Percentiles rank a stretch among this genome's conserved stretches.
These are phyloP conservation scores for Danaus chrysippus DNA, from an alignment of 2,888 invertebrate species.

Conservation along the genomic window DNA sequence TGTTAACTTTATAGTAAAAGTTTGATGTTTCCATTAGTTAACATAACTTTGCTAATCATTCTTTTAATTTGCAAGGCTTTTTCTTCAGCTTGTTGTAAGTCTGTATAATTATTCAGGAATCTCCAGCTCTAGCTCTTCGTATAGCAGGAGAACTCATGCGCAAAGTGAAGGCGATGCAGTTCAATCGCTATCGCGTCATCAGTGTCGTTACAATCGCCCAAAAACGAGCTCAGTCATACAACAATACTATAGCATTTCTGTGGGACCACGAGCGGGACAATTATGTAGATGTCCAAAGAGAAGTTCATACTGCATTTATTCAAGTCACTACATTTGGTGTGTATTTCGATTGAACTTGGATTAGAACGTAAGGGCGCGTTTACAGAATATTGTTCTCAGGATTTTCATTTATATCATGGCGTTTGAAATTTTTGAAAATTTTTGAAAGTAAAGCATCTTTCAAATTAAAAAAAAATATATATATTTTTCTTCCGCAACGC, in stretches of 20 bases:
- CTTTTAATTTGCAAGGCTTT: no score
- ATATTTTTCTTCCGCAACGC: no score
- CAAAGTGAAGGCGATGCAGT: conserved; percentile 47
- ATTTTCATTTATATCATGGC: no score
- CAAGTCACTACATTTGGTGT: conserved; percentile 63
- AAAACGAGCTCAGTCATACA: conserved; percentile 61
- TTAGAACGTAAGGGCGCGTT: not conserved
- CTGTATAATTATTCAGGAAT: conserved; percentile 31
- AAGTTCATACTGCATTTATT: conserved; percentile 48
- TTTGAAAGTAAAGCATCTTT: no score
- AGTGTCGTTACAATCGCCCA: conserved; percentile 58
- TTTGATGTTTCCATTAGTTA: not conserved
- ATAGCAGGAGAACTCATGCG: conserved; percentile 58
- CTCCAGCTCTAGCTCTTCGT: conserved; percentile 45
- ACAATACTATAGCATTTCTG: conserved; percentile 60
- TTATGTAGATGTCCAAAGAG: conserved; percentile 47
- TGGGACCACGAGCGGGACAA: conserved; percentile 63
- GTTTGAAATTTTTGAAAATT: no score
- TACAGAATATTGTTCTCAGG: not conserved
- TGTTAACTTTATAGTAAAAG: not conserved
- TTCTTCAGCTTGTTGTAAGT: no score
- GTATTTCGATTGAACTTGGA: conserved; percentile 49
- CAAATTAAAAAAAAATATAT: no score
- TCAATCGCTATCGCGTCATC: conserved; percentile 59
- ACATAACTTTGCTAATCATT: no score